phyloP scores from a whole-genome alignment of 1,140 invertebrate genomes.

The Meloidogyne floridensis region DNA sequence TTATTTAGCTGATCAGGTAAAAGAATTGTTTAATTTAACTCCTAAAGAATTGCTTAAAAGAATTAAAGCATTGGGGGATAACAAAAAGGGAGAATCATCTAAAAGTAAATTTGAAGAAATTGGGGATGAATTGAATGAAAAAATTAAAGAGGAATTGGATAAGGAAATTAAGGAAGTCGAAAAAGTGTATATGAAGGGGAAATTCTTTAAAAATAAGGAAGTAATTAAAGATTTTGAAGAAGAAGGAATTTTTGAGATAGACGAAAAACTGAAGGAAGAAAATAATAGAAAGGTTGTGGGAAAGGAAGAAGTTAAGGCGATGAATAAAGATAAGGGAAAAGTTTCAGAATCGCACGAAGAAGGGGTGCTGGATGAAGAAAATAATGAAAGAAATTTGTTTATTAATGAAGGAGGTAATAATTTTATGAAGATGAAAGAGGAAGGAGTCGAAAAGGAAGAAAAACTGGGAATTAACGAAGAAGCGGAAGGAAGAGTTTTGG shows the following conservation, averaged over 20 bases:
- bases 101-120: not conserved
- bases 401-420: not conserved
- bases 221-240: no score
- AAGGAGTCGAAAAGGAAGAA: no score
- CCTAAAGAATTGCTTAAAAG: not conserved
- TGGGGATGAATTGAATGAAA: conserved; percentile 19
- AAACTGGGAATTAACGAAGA: no score
- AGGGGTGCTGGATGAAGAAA: no score
- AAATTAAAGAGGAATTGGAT: conserved; percentile 15
- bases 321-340: no score
- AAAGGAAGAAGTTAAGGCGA: no score
- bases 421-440: not conserved
- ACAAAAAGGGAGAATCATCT: not conserved
- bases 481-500: not conserved
- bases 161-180: conserved; percentile 10
- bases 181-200: not conserved
- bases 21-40: conserved; percentile 12
- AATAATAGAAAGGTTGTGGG: not conserved
- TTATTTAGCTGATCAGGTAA: not conserved
- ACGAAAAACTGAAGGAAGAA: not conserved
- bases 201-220: no score
- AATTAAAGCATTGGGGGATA: not conserved
- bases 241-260: no score
- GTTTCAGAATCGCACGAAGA: no score
- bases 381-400: no score